Base-by-base conservation (phyloP, 2,113 vertebrate genomes). In the Myotis davidii region DNA sequence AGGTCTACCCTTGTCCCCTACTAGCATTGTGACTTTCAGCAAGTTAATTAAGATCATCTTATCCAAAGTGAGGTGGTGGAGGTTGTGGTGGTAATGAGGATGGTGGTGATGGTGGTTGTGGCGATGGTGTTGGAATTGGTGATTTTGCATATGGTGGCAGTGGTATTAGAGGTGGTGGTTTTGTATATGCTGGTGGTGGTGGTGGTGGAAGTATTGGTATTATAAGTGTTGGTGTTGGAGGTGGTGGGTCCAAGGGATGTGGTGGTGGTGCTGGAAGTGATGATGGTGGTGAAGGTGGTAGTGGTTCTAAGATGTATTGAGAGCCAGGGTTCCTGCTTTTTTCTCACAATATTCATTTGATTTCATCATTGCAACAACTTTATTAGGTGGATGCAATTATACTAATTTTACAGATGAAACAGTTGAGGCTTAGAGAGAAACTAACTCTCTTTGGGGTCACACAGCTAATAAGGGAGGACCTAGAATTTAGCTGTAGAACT, bases 201-300 rank as follows among this genome's bases (percentile, higher is more conserved):
- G 32, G 17, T 42, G 61, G 12, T 34, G 2, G 10, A 11, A 34
- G 10, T 64, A 6, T 5, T 54, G 34, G 7, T 64, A 3, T 3
- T 54, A 9, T 6, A 77, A 1, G 6, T 52, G 3, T 12, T 52
- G 8, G 11, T 77, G 16, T n/a, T 91, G 5, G 67, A 61, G n/a
- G 29, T 29, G 32, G 13, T 16, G 39, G n/a, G n/a, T n/a, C n/a
- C n/a, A n/a, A n/a, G n/a, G n/a, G n/a, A n/a, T 45, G 8, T 32
- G 34, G n/a, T 21, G 23, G 2, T 61, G n/a, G 11, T 65, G 11
- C 20, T 77, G 77, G 54, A 14, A 21, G 27, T 52, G 23, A 14
- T 27, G 0, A 9, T 37, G 12, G 8, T 3, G 2, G 9, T 25
- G 14, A 5, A 14, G 1, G 21, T 61, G 50, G 7, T 42, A 34